Evolutionary conservation across 2,113 vertebrate species (phyloP), one percentile per base, ranked within the genome.

Genomic region (Alces alces): DNA sequence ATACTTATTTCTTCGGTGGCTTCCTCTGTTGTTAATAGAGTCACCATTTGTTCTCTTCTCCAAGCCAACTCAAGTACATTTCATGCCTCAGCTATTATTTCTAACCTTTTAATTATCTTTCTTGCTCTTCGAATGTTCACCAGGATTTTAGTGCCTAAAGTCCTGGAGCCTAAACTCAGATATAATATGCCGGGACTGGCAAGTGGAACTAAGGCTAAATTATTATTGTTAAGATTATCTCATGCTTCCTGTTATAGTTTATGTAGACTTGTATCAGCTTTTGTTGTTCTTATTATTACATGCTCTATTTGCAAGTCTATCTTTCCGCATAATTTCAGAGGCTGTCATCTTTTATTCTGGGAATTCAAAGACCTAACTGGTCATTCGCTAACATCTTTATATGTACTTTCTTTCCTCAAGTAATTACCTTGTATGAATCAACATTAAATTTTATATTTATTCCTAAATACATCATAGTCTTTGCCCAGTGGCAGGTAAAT

Each of bases 51-150:
- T 76, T 82, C 85, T 96, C 57, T 93, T 58, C 54, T 95, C 28
- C 55, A 79, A 47, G 27, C 50, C 83, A 73, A 93, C 17, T 95
- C n/a, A 58, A 92, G 28, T 82, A 55, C 19, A 54, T 82, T 90
- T 88, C 61, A 33, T 54, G 70, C 43, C 43, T 76, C 52, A 70
- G 80, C 33, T 92, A 57, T 76, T 89, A 70, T 91, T 82, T 92
- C 89, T 93, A 89, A 86, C 70, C 58, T 78, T 95, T 92, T 95
- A 83, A 82, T 96, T 94, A 96, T 93, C 91, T 66, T 61, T 45
- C 17, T 76, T 83, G 36, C 39, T 47, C 70, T 96, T 90, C 95
- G 92, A 97, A 80, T 88, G 50, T 78, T 93, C 61, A 93, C 84
- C 73, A 92, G 83, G 45, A 92, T 86, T 96, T 93, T 79, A 92